Conservation (phyloP, 2,797 vertebrate species). For the Taenioides sp. region DNA sequence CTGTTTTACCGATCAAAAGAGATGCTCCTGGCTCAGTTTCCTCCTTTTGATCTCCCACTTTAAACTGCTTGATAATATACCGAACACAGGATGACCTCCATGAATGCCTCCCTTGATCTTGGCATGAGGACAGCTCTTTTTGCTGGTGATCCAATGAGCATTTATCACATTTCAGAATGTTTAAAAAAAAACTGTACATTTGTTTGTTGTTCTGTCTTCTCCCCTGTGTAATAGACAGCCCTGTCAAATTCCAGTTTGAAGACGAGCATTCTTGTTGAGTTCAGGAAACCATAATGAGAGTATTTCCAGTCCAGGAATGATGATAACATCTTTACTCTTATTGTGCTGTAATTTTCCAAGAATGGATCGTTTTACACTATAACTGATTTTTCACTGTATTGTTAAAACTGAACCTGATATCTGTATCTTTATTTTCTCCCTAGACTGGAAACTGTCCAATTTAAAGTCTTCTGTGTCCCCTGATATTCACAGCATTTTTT, state of each 20-base stretch:
- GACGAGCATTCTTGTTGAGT: background rate
- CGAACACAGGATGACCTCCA: no score
- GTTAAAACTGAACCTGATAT: background rate
- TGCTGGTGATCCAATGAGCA: background rate
- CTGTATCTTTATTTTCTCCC: background rate
- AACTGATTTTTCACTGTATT: conserved; percentile 8
- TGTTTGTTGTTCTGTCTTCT: background rate
- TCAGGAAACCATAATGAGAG: conserved; percentile 6
- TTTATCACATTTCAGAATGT: background rate
- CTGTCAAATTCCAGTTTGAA: background rate
- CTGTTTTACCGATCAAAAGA: background rate
- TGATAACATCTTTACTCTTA: background rate
- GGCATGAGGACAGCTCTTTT: background rate
- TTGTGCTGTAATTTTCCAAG: background rate
- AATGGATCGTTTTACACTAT: background rate
- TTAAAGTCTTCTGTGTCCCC: background rate
- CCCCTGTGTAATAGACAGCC: background rate
- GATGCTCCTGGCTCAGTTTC: background rate
- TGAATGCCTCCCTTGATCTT: background rate
- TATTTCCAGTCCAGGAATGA: conserved; percentile 3
- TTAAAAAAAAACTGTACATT: background rate
- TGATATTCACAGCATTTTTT: conserved; percentile 10
- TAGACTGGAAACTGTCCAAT: background rate
- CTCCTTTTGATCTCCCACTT: background rate
- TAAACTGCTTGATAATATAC: background rate